These are phyloP conservation scores for Morone chrysops DNA, from an alignment of 2,113 vertebrate genomes.

Conservation along the genomic window DNA sequence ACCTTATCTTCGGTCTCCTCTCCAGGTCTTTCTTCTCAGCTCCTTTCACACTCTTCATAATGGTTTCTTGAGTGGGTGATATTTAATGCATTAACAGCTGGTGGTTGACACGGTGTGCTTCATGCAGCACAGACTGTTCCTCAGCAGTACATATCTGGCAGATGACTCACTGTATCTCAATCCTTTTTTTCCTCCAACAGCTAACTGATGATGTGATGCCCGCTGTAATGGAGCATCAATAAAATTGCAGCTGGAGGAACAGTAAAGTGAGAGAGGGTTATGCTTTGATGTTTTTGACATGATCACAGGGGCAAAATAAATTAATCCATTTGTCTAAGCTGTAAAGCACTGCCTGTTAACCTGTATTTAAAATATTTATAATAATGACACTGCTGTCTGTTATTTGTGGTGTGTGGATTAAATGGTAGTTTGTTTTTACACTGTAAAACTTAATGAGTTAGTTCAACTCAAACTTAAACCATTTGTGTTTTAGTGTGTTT, in stretches of 20 bases:
- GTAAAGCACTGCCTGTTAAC: not conserved
- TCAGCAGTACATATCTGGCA: conserved; percentile 31
- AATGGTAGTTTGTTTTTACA: not conserved
- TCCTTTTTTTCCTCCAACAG: not conserved
- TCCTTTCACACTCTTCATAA: conserved; percentile 6
- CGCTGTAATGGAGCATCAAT: conserved; percentile 22
- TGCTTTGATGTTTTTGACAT: conserved; percentile 1
- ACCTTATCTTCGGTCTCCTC: not conserved
- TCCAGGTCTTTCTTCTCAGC: not conserved
- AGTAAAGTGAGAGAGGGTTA: not conserved
- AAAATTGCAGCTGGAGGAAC: conserved; percentile 28
- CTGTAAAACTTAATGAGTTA: too few relatives aligned
- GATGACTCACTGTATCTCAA: conserved; percentile 64
- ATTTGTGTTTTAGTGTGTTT: too few relatives aligned
- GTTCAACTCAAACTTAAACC: too few relatives aligned
- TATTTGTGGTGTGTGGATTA: not conserved
- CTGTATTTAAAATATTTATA: not conserved
- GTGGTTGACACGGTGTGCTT: conserved; percentile 46
- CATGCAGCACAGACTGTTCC: conserved; percentile 60
- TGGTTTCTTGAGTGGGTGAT: conserved; percentile 39
- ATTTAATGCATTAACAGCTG: conserved; percentile 60
- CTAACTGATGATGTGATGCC: conserved; percentile 42
- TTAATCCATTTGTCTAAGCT: not conserved
- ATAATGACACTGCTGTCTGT: not conserved
- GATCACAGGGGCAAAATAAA: not conserved